Conservation (phyloP, 53 echinoderm and acorn worm genomes). For the Crossaster papposus region DNA sequence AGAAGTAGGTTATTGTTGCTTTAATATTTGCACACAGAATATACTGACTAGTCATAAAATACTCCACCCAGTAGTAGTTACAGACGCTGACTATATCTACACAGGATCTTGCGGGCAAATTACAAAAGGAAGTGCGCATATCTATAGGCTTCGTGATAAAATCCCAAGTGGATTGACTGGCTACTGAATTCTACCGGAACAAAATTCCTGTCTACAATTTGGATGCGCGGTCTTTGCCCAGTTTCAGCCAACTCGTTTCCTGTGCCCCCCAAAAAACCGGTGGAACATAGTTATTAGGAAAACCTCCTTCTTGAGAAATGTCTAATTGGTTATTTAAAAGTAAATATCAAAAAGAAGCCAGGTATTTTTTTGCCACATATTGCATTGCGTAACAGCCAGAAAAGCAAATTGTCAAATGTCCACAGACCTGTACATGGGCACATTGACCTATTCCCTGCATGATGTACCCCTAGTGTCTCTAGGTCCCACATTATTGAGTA, state of each 20-base stretch:
- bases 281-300: conserved; percentile 24
- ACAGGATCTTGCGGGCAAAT: neutral
- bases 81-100: neutral
- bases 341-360: too few relatives aligned
- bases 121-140: conserved; percentile 25
- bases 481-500: neutral
- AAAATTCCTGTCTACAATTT: neutral
- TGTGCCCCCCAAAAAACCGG: neutral
- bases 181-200: neutral
- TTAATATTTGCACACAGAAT: neutral
- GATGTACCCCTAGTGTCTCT: neutral
- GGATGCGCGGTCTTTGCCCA: too few relatives aligned
- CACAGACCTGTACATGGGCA: neutral
- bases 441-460: too few relatives aligned
- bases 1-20: neutral
- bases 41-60: neutral
- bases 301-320: neutral
- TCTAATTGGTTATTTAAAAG: conserved; percentile 30
- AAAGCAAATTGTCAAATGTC: too few relatives aligned
- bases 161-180: conserved; percentile 14
- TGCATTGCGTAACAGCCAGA: too few relatives aligned
- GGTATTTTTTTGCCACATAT: too few relatives aligned
- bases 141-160: conserved; percentile 32
- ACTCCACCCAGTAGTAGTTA: neutral
- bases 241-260: neutral